Evolutionary conservation across 30 jellyfish, hydroid and myxozoan genomes (phyloP).

Genomic region (Turritopsis rubra): DNA sequence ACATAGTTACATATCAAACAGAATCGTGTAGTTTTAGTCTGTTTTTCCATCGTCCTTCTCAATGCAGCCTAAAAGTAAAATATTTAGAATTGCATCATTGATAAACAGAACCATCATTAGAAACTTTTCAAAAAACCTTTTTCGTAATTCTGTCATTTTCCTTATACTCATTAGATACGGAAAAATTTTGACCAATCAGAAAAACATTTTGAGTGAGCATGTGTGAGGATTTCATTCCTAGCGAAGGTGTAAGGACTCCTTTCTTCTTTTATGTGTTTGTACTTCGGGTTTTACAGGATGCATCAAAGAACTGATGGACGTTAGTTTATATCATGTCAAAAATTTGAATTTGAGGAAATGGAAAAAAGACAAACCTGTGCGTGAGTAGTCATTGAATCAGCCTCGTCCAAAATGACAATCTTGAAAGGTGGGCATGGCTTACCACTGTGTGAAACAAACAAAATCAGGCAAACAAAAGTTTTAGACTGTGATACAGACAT

Average conservation of each 20-base stretch:
- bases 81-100: background rate
- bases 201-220: too few relatives aligned
- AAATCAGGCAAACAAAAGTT: background rate
- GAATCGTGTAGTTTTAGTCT: conserved; percentile 89
- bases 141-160: too few relatives aligned
- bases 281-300: too few relatives aligned
- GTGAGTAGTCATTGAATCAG: conserved; percentile 94
- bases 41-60: conserved; percentile 93
- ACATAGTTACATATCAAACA: conserved; percentile 95
- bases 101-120: background rate
- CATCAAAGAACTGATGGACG: too few relatives aligned
- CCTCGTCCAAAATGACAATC: conserved; percentile 93
- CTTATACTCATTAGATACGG: too few relatives aligned
- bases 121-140: background rate
- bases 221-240: too few relatives aligned
- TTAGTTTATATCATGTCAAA: too few relatives aligned
- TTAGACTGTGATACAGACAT: background rate
- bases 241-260: too few relatives aligned
- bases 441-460: conserved; percentile 41
- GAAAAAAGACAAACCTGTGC: conserved; percentile 69
- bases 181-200: too few relatives aligned
- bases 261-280: too few relatives aligned
- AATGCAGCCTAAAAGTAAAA: conserved; percentile 76
- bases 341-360: too few relatives aligned
- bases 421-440: conserved; percentile 96